A percentile compares a stretch with the other conserved stretches of the same genome.
Conservation (phyloP, 2,797 vertebrate genomes). For the Arnoldichthys spilopterus region DNA sequence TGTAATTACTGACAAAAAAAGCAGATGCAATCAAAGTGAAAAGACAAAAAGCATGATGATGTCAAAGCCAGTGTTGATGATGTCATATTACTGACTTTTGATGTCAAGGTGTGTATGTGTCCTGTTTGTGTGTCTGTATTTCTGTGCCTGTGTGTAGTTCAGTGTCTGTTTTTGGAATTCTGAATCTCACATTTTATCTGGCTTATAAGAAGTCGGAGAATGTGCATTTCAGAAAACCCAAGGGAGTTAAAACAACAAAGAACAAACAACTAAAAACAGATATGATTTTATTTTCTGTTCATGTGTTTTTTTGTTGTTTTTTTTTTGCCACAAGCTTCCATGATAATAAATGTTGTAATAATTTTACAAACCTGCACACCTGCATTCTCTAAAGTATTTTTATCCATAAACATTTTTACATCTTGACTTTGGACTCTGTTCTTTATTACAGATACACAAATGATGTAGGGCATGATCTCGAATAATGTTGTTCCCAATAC, state of each 20-base stretch:
- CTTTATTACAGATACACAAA: constrained; percentile 19
- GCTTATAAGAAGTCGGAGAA: constrained; percentile 50
- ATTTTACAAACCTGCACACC: constrained; percentile 52
- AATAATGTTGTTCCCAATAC: background rate
- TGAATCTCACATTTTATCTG: constrained; percentile 64
- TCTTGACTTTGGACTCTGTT: constrained; percentile 26
- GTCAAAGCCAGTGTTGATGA: constrained; percentile 74
- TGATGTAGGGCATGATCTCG: constrained; percentile 29
- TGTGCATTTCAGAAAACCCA: constrained; percentile 60
- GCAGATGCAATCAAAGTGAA: constrained; percentile 72
- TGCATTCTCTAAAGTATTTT: constrained; percentile 26
- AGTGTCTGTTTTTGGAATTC: constrained; percentile 69
- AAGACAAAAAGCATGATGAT: constrained; percentile 74
- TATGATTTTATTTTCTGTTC: constrained; percentile 58
- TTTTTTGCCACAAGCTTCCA: constrained; percentile 33
- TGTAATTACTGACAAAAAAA: constrained; percentile 67
- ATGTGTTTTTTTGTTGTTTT: constrained; percentile 58
- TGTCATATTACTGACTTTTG: constrained; percentile 76
- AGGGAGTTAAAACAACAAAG: constrained; percentile 47
- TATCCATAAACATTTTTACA: constrained; percentile 3
- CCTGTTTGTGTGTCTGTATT: constrained; percentile 66
- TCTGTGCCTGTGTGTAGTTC: constrained; percentile 66
- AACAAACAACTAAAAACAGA: too few relatives aligned
- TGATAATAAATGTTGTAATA: constrained; percentile 34
- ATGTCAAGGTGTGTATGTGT: constrained; percentile 73